Conservation (phyloP, 2,113 vertebrate genomes). For the Bujurquina vittata region DNA sequence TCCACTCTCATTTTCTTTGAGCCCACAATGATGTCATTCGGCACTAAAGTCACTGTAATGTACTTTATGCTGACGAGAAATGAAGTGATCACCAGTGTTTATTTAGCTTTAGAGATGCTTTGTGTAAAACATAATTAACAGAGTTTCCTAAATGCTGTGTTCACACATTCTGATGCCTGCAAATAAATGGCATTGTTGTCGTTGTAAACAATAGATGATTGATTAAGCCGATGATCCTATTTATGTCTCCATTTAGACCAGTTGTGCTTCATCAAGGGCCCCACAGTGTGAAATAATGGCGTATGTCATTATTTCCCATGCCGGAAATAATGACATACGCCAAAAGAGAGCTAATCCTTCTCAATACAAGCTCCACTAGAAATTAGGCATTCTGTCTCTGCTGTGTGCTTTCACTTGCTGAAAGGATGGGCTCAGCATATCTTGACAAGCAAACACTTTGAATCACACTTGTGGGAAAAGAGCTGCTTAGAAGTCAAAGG, state of each 20-base stretch:
- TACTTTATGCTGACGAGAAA: conserved; percentile 17
- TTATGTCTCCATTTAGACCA: conserved; percentile 46
- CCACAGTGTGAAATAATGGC: conserved; percentile 38
- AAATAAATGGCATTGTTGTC: conserved; percentile 26
- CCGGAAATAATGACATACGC: conserved; percentile 36
- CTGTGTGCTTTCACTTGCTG: conserved; percentile 31
- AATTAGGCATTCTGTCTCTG: conserved; percentile 49
- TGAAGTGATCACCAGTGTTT: not conserved
- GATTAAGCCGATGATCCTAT: conserved; percentile 50
- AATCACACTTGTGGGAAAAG: conserved; percentile 1
- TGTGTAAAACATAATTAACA: conserved; percentile 28
- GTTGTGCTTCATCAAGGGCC: conserved; percentile 25
- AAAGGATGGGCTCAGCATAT: conserved; percentile 52
- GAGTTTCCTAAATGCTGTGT: conserved; percentile 9
- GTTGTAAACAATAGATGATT: conserved; percentile 30
- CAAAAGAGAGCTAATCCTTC: conserved; percentile 44
- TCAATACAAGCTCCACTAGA: conserved; percentile 23
- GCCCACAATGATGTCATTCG: conserved; percentile 17
- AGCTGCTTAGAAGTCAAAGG: conserved; percentile 30
- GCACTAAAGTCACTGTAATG: not conserved
- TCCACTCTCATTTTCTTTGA: conserved; percentile 38
- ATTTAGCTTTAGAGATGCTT: conserved; percentile 14
- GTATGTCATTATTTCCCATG: conserved; percentile 45
- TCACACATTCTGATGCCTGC: conserved; percentile 10
- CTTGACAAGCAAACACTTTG: conserved; percentile 34